These are phyloP conservation scores for Caenorhabditis doughertyi DNA, from an alignment of 2,888 invertebrate genomes.

Conservation along the genomic window DNA sequence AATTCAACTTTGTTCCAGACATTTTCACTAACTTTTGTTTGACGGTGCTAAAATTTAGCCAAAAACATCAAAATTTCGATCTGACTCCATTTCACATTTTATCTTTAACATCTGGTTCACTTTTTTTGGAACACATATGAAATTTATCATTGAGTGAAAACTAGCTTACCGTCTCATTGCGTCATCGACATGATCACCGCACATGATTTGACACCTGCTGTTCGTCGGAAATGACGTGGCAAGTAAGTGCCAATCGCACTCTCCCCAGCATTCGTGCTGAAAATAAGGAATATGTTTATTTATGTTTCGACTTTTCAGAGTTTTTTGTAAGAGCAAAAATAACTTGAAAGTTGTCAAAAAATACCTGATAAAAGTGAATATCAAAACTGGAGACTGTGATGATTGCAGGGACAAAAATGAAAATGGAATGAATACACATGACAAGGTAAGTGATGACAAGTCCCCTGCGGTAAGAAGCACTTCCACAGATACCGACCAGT, in stretches of 20 bases:
- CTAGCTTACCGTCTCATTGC: constrained; percentile 72
- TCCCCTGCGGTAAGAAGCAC: constrained; percentile 78
- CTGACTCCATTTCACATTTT: not conserved
- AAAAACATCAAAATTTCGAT: no score
- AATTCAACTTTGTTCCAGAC: no score
- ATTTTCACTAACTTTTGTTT: no score
- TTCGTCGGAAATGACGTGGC: constrained; percentile 77
- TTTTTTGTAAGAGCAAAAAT: not conserved
- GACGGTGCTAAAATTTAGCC: no score
- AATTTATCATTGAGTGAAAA: constrained; percentile 14
- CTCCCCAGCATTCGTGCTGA: constrained; percentile 79
- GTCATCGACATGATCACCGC: constrained; percentile 77
- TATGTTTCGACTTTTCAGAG: not conserved
- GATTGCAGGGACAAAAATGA: constrained; percentile 79
- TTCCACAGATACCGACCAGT: constrained; percentile 77
- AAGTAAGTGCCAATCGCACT: constrained; percentile 80
- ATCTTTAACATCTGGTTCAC: no score
- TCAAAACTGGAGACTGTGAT: constrained; percentile 79
- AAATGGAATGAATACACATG: constrained; percentile 78
- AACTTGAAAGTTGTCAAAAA: no score
- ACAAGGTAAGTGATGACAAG: constrained; percentile 78
- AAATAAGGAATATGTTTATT: not conserved
- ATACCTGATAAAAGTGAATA: constrained; percentile 80
- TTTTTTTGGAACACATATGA: not conserved
- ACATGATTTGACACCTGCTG: constrained; percentile 79